Percentiles rank a stretch among this genome's conserved stretches.
These are phyloP conservation scores for Nothocercus nigrocapillus DNA, from an alignment of 2,113 vertebrate genomes.

Conservation along the genomic window DNA sequence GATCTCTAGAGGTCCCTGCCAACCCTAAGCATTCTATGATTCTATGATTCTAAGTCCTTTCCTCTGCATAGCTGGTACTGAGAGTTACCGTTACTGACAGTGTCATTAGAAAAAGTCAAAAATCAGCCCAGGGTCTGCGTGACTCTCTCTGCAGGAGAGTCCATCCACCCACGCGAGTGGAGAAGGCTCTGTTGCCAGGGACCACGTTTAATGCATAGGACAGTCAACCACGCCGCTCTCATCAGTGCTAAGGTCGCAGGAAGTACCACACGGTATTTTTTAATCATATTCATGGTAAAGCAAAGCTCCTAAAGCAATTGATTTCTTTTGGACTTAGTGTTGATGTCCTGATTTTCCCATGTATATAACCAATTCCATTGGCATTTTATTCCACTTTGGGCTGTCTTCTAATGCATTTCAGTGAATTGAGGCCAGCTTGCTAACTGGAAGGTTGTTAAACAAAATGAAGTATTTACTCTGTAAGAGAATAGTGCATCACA, in stretches of 20 bases:
- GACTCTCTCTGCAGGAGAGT: neutral
- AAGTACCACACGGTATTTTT: neutral
- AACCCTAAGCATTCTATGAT: too few relatives aligned
- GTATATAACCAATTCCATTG: neutral
- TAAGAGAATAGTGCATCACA: neutral
- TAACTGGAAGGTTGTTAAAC: slow-evolving; percentile 2
- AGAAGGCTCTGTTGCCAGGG: neutral
- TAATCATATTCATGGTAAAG: neutral
- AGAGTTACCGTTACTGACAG: neutral
- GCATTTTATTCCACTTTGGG: slow-evolving; percentile 13
- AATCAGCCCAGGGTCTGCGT: neutral
- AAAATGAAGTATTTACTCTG: neutral
- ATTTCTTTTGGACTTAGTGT: neutral
- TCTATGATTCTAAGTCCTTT: neutral
- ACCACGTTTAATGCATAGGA: neutral
- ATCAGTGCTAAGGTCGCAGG: neutral
- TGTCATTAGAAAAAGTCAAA: neutral
- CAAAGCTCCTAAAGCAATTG: neutral
- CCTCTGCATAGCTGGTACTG: neutral
- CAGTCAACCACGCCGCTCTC: neutral
- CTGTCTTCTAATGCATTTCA: slow-evolving; percentile 31
- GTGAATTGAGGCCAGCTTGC: slow-evolving; percentile 8
- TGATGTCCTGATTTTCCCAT: neutral
- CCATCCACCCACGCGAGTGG: rapidly evolving
- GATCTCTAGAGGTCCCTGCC: too few relatives aligned